A percentile compares a stretch with the other conserved stretches of the same genome.
Evolutionary conservation across 2,113 vertebrate species (phyloP).

Genomic region (Pachypanchax playfairii): DNA sequence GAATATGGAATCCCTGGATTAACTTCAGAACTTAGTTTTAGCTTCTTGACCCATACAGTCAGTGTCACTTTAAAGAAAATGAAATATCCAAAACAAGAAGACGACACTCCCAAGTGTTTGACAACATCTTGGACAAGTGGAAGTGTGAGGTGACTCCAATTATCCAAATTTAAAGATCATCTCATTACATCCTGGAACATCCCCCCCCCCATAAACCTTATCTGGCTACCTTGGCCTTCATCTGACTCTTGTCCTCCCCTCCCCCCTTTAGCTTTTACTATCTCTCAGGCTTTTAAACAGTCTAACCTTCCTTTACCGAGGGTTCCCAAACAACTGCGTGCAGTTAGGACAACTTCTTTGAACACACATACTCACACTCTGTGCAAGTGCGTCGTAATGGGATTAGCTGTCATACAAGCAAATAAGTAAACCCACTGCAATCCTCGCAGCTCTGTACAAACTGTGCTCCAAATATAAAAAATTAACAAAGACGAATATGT

Average conservation of each 20-base stretch:
- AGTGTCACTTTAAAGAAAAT: too few relatives aligned
- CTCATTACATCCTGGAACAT: conserved; percentile 13
- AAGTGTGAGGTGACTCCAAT: background rate
- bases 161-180: background rate
- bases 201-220: conserved; percentile 40
- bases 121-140: too few relatives aligned
- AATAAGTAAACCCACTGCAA: conserved; percentile 23
- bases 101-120: too few relatives aligned
- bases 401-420: conserved; percentile 52
- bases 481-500: background rate
- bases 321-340: conserved; percentile 69
- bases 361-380: conserved; percentile 11
- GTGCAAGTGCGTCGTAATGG: conserved; percentile 29
- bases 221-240: conserved; percentile 61
- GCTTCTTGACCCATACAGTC: too few relatives aligned
- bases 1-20: too few relatives aligned
- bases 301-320: conserved; percentile 60
- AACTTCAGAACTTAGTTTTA: too few relatives aligned
- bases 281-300: conserved; percentile 59
- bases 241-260: conserved; percentile 55
- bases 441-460: conserved; percentile 1
- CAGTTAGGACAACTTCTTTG: conserved; percentile 51
- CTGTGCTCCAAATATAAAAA: conserved; percentile 10
- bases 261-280: conserved; percentile 44
- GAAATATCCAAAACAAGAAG: too few relatives aligned